Evolutionary conservation across 2,888 invertebrate species (phyloP), one percentile per base, ranked within the genome.

Genomic region (Ornithoptera alexandrae): DNA sequence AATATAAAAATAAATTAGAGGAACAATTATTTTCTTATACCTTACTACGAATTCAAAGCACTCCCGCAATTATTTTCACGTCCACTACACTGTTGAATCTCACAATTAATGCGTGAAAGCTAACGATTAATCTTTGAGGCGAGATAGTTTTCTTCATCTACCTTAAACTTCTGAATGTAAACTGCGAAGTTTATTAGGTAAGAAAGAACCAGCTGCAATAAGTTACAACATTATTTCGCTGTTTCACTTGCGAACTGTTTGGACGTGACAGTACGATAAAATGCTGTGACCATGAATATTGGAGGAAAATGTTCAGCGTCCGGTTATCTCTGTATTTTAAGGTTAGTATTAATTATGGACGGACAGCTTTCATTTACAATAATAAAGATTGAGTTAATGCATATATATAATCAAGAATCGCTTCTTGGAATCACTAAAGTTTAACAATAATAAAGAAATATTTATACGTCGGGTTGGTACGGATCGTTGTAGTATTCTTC

Each of bases 191-290:
- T 57, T 65, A 57, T 22, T 64, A 15, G 15, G 30, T 30, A 60
- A 64, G 50, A 68, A 68, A 68, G 46, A 53, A 59, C 39, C 39
- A 8, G 15, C 36, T 58, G 22, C 59, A 50, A 15, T n/a, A n/a
- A 17, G 59, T 68, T 68, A 59, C 68, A 59, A 68, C 68, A 68
- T 63, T 53, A 53, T 58, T 68, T 67, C 50, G 67, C 18, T 20
- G 68, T 68, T 68, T 68, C 68, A 68, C 68, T 63, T 42, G 57
- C 62, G 62, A 57, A 62, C 68, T 68, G 50, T 15, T 68, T 63
- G 18, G 53, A 65, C 56, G 64, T 56, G 59, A 68, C 46, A 36
- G 39, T 59, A 50, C 22, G 22, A 59, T 30, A 30, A 50, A 30
- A 30, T 63, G 46, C 18, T 18, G 63, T 68, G 68, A 64, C 68